Conservation (phyloP, 2,113 vertebrate species). For the Eleginops maclovinus region DNA sequence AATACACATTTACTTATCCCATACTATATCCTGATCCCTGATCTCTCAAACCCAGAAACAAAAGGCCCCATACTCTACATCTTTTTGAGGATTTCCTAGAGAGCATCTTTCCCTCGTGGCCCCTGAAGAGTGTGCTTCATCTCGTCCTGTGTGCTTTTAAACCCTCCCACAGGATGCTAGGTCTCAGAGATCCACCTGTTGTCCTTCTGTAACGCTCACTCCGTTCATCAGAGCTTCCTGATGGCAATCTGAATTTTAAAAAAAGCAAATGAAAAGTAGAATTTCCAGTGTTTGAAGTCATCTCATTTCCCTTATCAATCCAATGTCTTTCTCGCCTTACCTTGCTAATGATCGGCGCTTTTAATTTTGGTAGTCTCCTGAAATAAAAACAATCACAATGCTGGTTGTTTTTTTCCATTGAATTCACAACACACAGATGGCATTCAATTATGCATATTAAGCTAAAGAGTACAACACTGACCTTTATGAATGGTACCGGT, state of each 20-base stretch:
- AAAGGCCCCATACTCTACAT: no score
- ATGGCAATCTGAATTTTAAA: no score
- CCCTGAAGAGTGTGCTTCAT: no score
- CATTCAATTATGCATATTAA: no score
- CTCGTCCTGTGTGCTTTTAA: no score
- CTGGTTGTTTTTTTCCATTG: no score
- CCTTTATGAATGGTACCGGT: neutral
- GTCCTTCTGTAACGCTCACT: neutral
- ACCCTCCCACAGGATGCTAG: no score
- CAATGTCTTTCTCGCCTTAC: neutral
- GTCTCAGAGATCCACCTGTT: neutral
- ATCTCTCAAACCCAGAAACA: neutral
- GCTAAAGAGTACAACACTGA: neutral
- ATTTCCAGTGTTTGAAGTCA: neutral
- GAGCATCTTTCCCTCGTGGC: neutral
- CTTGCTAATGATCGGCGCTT: neutral
- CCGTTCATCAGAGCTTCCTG: conserved; percentile 13
- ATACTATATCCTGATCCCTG: neutral
- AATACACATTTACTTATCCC: no score
- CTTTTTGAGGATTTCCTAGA: conserved; percentile 7
- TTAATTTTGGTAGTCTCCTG: no score
- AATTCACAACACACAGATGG: no score
- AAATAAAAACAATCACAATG: no score
- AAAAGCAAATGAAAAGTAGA: neutral
- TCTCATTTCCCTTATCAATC: neutral